Evolutionary conservation across 2,888 invertebrate species (phyloP).

Genomic region (Clepsis dumicolana): DNA sequence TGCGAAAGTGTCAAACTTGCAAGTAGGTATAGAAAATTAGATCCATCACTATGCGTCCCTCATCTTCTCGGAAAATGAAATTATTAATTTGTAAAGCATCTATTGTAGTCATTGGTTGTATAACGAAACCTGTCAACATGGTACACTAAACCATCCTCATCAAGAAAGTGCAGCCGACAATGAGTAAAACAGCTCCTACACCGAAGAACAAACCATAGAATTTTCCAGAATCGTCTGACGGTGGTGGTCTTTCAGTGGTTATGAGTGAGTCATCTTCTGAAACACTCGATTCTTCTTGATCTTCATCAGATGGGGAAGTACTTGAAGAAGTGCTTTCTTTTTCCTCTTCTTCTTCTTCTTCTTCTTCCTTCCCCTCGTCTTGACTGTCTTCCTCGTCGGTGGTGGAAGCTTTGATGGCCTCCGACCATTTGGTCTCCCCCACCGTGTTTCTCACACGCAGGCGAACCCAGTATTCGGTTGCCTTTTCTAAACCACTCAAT

Average conservation of each 20-base stretch:
- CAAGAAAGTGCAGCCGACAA: conserved; percentile 63
- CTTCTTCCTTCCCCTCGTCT: conserved; percentile 42
- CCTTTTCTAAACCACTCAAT: conserved; percentile 56
- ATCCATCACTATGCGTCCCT: too few relatives aligned
- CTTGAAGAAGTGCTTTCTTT: conserved; percentile 22
- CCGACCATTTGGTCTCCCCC: conserved; percentile 68
- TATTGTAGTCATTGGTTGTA: background rate
- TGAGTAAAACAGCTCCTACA: conserved; percentile 63
- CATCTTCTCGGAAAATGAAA: too few relatives aligned
- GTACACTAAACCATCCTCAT: conserved; percentile 62
- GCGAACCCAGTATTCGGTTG: conserved; percentile 66
- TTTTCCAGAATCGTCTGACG: conserved; percentile 48
- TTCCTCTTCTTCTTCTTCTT: conserved; percentile 45
- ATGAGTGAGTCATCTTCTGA: conserved; percentile 43
- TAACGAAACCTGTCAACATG: too few relatives aligned
- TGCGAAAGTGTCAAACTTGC: too few relatives aligned
- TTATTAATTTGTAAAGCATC: too few relatives aligned
- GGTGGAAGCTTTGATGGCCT: conserved; percentile 53
- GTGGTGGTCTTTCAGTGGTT: conserved; percentile 15
- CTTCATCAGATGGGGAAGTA: background rate
- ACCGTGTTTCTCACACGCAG: conserved; percentile 62
- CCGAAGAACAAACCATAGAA: conserved; percentile 72
- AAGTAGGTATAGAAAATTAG: too few relatives aligned
- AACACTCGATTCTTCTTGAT: conserved; percentile 40
- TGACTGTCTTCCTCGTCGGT: conserved; percentile 36